phyloP scores from a whole-genome alignment of 2,888 invertebrate species.

The Diogma glabrata region DNA sequence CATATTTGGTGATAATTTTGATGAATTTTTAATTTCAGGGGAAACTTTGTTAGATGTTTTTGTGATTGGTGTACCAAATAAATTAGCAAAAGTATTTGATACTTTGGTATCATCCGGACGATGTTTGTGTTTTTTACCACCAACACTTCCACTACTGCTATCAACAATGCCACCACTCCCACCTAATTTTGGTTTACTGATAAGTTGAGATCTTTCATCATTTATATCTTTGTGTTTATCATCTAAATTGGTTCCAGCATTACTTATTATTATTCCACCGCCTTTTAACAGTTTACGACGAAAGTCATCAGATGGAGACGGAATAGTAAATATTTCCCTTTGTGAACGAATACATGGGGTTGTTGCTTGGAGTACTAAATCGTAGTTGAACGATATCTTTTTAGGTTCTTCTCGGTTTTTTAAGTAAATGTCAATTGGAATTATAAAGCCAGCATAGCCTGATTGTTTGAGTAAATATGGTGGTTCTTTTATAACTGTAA shows the following conservation, averaged over 20 bases:
- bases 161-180: too few species aligned
- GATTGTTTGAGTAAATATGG: constrained; percentile 83
- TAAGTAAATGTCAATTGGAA: constrained; percentile 82
- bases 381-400: constrained; percentile 72
- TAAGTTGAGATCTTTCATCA: constrained; percentile 44
- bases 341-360: constrained; percentile 60
- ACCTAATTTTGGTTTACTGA: constrained; percentile 58
- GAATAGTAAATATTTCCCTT: constrained; percentile 74
- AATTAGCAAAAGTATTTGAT: constrained; percentile 57
- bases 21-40: constrained; percentile 52
- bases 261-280: constrained; percentile 52
- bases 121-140: constrained; percentile 46
- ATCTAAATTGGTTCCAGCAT: constrained; percentile 36
- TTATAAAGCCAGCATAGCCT: constrained; percentile 89
- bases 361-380: constrained; percentile 66
- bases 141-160: constrained; percentile 13
- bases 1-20: constrained; percentile 34
- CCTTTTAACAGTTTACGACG: constrained; percentile 75
- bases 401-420: constrained; percentile 85
- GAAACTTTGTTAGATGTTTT: constrained; percentile 48
- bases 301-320: constrained; percentile 81
- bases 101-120: constrained; percentile 45
- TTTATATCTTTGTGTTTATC: constrained; percentile 45
- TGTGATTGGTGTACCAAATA: constrained; percentile 75
- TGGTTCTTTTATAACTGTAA: constrained; percentile 78